Evolutionary conservation across 1,140 invertebrate genomes (phyloP).

Genomic region (Archegozetes longisetosus): DNA sequence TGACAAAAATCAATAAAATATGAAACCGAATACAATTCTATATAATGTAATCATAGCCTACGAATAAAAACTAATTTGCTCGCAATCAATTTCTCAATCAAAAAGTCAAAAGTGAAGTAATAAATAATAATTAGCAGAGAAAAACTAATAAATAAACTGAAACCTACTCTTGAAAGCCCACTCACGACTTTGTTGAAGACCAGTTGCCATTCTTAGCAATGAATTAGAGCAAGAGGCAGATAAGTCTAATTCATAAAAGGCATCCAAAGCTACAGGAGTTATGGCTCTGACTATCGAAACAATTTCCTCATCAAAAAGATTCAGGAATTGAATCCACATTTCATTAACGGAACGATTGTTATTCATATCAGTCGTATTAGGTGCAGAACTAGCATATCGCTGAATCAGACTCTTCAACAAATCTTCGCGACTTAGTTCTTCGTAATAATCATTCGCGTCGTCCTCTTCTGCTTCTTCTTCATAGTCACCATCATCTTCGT

Average conservation of each 20-base stretch:
- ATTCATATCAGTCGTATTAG: constrained; percentile 1
- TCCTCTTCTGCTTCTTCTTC: not conserved
- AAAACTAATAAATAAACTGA: too few species aligned
- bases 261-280: constrained; percentile 7
- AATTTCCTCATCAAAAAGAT: not conserved
- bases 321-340: not conserved
- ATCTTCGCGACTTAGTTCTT: not conserved
- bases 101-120: too few species aligned
- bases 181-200: constrained; percentile 3
- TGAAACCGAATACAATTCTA: too few species aligned
- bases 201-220: not conserved
- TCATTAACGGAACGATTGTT: not conserved
- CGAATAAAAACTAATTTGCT: too few species aligned
- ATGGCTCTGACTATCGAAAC: constrained; percentile 7
- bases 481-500: not conserved
- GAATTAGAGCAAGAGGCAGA: not conserved
- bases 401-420: not conserved
- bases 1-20: too few species aligned
- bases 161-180: constrained; percentile 15
- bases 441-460: not conserved
- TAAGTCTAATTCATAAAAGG: constrained; percentile 13
- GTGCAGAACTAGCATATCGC: not conserved
- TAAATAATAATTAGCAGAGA: too few species aligned
- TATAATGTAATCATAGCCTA: too few species aligned
- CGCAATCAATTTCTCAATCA: too few species aligned